phyloP scores from a whole-genome alignment of 2,888 invertebrate species.

The Criorhina ranunculi region DNA sequence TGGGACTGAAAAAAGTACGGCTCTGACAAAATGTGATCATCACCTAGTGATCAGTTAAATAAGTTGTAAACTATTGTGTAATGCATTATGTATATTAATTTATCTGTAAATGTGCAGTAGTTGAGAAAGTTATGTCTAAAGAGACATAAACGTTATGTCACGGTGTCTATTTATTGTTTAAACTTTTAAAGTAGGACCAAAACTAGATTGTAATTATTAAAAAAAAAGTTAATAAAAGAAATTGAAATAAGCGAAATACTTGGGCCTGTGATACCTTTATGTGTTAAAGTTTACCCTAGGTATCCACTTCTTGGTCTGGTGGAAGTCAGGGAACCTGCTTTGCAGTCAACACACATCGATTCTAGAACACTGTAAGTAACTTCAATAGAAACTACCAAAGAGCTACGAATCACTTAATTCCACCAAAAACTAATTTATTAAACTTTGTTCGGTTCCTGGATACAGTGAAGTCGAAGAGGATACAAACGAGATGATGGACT shows the following conservation, averaged over 20 bases:
- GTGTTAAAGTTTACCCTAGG: too few relatives aligned
- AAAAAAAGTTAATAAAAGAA: conserved; percentile 3
- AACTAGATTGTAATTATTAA: not conserved
- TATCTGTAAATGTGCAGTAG: not conserved
- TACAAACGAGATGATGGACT: too few relatives aligned
- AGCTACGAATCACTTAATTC: too few relatives aligned
- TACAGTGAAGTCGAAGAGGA: too few relatives aligned
- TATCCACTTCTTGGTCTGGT: too few relatives aligned
- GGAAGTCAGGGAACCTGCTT: too few relatives aligned
- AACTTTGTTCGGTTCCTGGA: too few relatives aligned
- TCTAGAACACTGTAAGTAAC: too few relatives aligned
- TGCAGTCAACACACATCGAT: too few relatives aligned
- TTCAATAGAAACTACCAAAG: too few relatives aligned
- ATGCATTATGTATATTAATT: not conserved
- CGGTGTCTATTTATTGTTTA: conserved; percentile 30
- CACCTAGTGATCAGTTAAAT: conserved; percentile 21
- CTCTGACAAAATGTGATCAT: conserved; percentile 20
- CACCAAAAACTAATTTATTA: too few relatives aligned
- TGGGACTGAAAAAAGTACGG: not conserved
- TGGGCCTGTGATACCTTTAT: too few relatives aligned
- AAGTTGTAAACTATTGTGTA: conserved; percentile 3
- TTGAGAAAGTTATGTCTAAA: not conserved
- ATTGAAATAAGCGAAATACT: not conserved
- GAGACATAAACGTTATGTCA: not conserved
- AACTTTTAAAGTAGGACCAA: conserved; percentile 8